Base-by-base conservation (phyloP, 2,888 invertebrate species). In the Eudasyphora cyanicolor region DNA sequence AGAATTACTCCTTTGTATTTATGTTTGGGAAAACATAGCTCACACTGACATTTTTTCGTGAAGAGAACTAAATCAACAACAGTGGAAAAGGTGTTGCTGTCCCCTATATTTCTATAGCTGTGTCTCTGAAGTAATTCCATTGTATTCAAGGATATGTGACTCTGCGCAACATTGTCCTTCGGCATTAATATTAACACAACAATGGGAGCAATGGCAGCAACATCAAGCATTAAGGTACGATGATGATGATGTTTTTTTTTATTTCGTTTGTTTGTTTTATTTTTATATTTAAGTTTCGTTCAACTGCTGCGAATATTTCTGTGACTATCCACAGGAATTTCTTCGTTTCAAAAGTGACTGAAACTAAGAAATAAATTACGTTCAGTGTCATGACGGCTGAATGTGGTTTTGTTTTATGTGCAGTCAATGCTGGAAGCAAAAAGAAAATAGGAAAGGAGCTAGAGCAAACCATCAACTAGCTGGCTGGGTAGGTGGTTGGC, bases 361-460 rank as follows among this genome's bases (percentile, higher is more conserved):
- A 76, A 75, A 54, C 76, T 77, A 54, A 51, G 77, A 77, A 77
- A 79, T 70, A 79, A 62, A 83, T 83, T 70, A 74, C 62, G 69
- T 79, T 74, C 51, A 35, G 57, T 74, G 74, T 51, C 74, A 76
- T 62, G 76, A 77, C 62, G 76, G 57, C 70, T 70, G 51, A 62
- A 32, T 69, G 62, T 64, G 71, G 57, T 67, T 78, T 70, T 78
- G 32, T 49, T 82, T 71, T 78, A 49, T 74, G 14, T 35, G n/a
- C 54, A 10, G 38, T 38, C n/a, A n/a, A n/a, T n/a, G n/a, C n/a
- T n/a, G n/a, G n/a, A n/a, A n/a, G n/a, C n/a, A n/a, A n/a, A 67
- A 27, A 64, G 64, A 51, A 19, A 51, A 51, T 49, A 10, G n/a
- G 27, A 67, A 74, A 45, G 1, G 21, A 19, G n/a, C n/a, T n/a